Evolutionary conservation across 2,113 vertebrate genomes (phyloP), one percentile per base, ranked within the genome.

Genomic region (Plectropomus leopardus): DNA sequence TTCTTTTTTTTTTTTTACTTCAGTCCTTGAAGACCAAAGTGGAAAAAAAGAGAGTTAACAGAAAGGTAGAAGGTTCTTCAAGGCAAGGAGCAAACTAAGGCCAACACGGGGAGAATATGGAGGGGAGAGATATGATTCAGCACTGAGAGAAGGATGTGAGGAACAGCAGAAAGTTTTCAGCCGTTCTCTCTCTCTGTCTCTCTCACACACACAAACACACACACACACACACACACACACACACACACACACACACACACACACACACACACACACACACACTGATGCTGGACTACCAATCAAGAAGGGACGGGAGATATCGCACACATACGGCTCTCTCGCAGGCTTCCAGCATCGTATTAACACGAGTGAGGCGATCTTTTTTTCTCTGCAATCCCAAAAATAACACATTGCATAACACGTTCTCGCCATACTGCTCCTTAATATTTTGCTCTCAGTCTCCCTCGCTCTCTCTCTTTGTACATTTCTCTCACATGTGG

Each of bases 41-140:
- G 14, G 45, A 6, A 23, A 16, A 1, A 32, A 47, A 69, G 10
- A 32, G n/a, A 74, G 45, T 19, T 32, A 60, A 48, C 5, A 9
- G 42, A 50, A 36, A 75, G 64, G 80, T 17, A 55, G 65, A 83
- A 80, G 30, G 61, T 79, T 75, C 16, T 50, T 70, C 13, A 77
- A 79, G 77, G 77, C 60, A 36, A 79, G 71, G 60, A 64, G 65
- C 51, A 80, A 75, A 86, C 80, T 48, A 78, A 78, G 63, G 67
- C 2, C 21, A 47, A 58, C 50, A 44, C 61, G 78, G 79, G 72
- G 73, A 71, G 64, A 84, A 71, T 19, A 24, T 77, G 87, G 60
- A 72, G 50, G 45, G 51, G 55, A 80, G 76, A 75, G 82, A 87
- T 87, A 82, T 65, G 6, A 87, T 85, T 84, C 76, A 80, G 69